Base-by-base conservation (phyloP, 1,140 invertebrate genomes). In the Drosophila sechellia region DNA sequence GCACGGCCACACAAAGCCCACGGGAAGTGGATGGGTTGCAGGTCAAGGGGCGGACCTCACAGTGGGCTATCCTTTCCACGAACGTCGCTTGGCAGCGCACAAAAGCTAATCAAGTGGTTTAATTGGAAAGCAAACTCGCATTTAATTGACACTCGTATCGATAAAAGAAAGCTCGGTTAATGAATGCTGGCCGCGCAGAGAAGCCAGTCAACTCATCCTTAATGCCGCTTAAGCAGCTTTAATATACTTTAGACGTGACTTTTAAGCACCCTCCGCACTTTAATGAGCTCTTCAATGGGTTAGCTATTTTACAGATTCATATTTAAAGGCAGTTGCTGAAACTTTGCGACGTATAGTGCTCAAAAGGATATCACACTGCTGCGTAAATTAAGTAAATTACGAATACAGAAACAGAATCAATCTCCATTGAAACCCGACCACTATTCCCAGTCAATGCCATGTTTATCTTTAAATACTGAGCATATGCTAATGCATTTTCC, bases 91-190 rank as follows among this genome's bases (percentile, higher is more conserved):
- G 60, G 53, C 60, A 69, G 35, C 59, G 60, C 61, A 61, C 57
- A 66, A 53, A 72, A 87, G 65, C 83, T 73, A 89, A 87, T 87
- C 83, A 87, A 87, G 66, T 89, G 83, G 83, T 72, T 83, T 87
- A 87, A 89, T 87, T 87, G 84, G 84, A 89, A 89, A 89, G 71
- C 83, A 83, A 87, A 87, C 84, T 89, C 73, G 66, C 59, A 79
- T 87, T 87, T 87, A 86, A 86, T 83, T 86, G 65, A 65, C 79
- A 76, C 52, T 72, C 66, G 46, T 79, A 87, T 86, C 78, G 75
- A 70, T 65, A 68, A 87, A 63, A 69, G 77, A 75, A 17, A 52
- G 50, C 63, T 45, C 22, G 22, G 50, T 52, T 77, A 77, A 77
- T 77, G 57, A 55, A 65, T 45, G 56, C 45, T 39, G 25, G 34